Evolutionary conservation across 2,797 vertebrate species (phyloP).

Genomic region (Psittacula derbiana): DNA sequence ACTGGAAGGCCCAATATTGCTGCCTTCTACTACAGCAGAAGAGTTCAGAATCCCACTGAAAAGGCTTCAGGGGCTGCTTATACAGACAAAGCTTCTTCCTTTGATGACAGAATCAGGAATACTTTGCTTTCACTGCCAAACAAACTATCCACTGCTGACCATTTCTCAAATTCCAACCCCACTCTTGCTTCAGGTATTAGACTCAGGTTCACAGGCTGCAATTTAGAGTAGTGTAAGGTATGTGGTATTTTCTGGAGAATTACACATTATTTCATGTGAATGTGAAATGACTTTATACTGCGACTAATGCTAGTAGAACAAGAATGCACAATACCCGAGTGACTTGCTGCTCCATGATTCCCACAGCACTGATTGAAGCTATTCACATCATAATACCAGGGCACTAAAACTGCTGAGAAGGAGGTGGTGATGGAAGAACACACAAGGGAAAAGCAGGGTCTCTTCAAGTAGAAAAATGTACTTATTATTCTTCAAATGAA

Average conservation of each 20-base stretch:
- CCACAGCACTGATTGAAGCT: not conserved
- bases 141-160: not conserved
- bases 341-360: not conserved
- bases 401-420: not conserved
- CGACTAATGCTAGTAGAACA: not conserved
- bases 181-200: not conserved
- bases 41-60: not conserved
- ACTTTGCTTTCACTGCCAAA: not conserved
- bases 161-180: not conserved
- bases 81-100: not conserved
- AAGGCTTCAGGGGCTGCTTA: not conserved
- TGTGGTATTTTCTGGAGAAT: not conserved
- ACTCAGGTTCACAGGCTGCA: not conserved
- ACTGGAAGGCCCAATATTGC: not conserved
- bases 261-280: not conserved
- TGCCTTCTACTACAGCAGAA: not conserved
- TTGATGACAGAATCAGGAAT: not conserved
- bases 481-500: not conserved
- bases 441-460: not conserved
- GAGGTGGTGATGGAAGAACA: not conserved
- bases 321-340: not conserved
- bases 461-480: not conserved
- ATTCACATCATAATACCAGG: not conserved
- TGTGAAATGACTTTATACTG: not conserved
- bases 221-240: not conserved